Percentiles rank a stretch among this genome's conserved stretches.
Evolutionary conservation across 2,113 vertebrate species (phyloP).

Genomic region (Smithornis capensis): DNA sequence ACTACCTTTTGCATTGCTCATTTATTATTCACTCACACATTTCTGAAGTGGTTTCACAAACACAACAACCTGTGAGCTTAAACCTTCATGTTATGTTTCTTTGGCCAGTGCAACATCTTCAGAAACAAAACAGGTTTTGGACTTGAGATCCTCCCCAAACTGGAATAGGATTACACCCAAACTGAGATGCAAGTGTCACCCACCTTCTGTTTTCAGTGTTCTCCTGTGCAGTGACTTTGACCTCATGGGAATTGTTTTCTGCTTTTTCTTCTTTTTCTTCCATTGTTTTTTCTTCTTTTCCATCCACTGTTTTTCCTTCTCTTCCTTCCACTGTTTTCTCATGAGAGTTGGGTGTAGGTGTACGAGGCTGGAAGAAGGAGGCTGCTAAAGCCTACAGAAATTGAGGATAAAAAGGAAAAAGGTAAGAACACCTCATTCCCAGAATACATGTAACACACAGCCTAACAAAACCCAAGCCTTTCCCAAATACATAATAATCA

Average conservation of each 20-base stretch:
- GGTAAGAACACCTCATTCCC: background rate
- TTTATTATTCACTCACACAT: background rate
- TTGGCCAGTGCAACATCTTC: background rate
- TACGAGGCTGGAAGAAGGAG: slow-evolving; percentile 84
- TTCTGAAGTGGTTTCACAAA: background rate
- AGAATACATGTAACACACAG: background rate
- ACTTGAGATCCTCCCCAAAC: background rate
- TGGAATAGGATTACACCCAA: background rate
- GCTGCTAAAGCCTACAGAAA: slow-evolving; percentile 66
- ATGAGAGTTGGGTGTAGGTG: slow-evolving; percentile 41
- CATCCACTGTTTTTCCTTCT: slow-evolving; percentile 67
- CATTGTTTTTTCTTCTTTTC: slow-evolving; percentile 67
- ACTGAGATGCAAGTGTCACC: background rate
- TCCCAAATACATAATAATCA: background rate
- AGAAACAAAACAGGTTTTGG: background rate
- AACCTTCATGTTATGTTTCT: background rate
- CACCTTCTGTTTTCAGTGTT: slow-evolving; percentile 81
- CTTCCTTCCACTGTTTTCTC: slow-evolving; percentile 3
- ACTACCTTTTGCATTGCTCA: background rate
- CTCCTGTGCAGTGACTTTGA: slow-evolving; percentile 54
- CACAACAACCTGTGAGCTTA: background rate
- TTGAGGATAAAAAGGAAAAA: background rate
- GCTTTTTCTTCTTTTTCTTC: slow-evolving; percentile 65
- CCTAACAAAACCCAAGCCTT: background rate
- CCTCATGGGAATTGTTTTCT: background rate